Evolutionary conservation across 2,888 invertebrate species (phyloP).

Genomic region (Trachelus tabidus): DNA sequence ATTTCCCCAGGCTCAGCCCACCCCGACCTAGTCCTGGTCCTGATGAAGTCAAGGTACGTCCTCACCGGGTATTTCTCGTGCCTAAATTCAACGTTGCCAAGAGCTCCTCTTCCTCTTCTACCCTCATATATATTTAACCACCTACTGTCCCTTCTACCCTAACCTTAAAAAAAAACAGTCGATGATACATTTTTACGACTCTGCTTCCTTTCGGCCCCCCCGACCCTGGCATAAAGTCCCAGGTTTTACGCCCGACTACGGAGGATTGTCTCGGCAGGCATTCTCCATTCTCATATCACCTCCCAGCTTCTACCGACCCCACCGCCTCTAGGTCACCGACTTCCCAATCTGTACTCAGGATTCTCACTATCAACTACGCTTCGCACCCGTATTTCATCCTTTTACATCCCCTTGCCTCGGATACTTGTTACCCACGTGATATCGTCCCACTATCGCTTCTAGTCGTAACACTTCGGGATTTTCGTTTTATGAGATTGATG

Average conservation of each 20-base stretch:
- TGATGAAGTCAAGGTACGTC: conserved; percentile 32
- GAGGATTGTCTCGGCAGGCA: conserved; percentile 3
- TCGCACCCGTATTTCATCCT: no score
- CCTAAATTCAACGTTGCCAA: not conserved
- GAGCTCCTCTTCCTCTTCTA: not conserved
- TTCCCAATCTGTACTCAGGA: not conserved
- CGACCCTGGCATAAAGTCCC: conserved; percentile 15
- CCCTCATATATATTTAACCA: not conserved
- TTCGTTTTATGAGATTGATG: no score
- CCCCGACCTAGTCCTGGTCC: conserved; percentile 21
- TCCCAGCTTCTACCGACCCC: not conserved
- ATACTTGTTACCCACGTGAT: no score
- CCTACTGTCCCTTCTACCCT: not conserved
- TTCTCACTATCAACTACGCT: not conserved
- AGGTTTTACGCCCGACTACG: conserved; percentile 14
- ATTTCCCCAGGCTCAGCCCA: conserved; percentile 16
- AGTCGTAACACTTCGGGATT: no score
- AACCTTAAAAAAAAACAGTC: conserved; percentile 20
- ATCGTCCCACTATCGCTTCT: no score
- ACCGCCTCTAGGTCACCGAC: not conserved
- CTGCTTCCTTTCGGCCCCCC: conserved; percentile 20
- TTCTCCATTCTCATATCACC: not conserved
- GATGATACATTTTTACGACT: conserved; percentile 41
- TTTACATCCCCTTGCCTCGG: no score
- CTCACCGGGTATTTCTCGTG: conserved; percentile 8